These are phyloP conservation scores for Drosophila histrio DNA, from an alignment of 2,888 invertebrate species.

Conservation along the genomic window DNA sequence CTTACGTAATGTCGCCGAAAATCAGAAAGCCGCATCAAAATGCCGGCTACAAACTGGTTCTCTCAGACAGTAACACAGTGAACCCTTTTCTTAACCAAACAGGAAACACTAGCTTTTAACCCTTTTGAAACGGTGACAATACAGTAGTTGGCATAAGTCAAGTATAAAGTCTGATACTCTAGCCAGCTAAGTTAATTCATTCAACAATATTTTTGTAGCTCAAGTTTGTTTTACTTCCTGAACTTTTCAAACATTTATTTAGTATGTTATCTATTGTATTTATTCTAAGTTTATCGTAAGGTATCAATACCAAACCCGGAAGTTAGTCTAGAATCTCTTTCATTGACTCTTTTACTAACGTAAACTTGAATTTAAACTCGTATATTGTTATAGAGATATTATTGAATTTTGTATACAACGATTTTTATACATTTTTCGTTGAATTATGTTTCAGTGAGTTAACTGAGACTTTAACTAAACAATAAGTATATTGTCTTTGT, in stretches of 20 bases:
- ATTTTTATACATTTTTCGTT: too few relatives aligned
- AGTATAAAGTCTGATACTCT: neutral
- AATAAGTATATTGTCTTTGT: too few relatives aligned
- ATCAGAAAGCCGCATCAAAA: neutral
- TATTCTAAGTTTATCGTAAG: neutral
- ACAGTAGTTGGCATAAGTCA: too few relatives aligned
- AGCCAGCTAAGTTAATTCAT: neutral
- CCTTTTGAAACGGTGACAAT: neutral
- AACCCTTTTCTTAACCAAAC: neutral
- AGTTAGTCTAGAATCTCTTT: neutral
- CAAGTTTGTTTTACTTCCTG: neutral
- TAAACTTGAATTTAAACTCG: too few relatives aligned
- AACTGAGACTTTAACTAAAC: too few relatives aligned
- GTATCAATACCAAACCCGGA: neutral
- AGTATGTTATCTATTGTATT: neutral
- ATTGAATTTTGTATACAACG: too few relatives aligned
- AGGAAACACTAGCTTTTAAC: neutral
- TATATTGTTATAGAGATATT: too few relatives aligned
- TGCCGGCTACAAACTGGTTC: slow-evolving; percentile 8
- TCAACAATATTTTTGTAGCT: neutral
- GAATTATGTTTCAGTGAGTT: too few relatives aligned
- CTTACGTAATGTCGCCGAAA: slow-evolving; percentile 59
- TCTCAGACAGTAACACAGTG: neutral
- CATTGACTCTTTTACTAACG: too few relatives aligned
- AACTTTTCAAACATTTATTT: neutral